Evolutionary conservation across 2,888 invertebrate genomes (phyloP).

Genomic region (Drosophila fungiperda): DNA sequence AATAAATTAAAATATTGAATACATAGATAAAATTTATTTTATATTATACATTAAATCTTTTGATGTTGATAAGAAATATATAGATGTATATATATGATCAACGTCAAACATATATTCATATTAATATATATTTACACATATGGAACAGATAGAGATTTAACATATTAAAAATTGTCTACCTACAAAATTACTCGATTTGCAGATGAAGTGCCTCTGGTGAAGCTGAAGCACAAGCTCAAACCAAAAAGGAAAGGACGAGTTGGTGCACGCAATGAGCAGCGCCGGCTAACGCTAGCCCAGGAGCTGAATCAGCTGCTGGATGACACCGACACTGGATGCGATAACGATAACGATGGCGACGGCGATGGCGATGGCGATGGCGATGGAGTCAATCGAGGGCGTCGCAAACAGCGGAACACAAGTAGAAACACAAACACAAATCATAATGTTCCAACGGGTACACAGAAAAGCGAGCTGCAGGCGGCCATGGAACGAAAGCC

Average conservation of each 20-base stretch:
- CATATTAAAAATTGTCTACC: not conserved
- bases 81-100: not conserved
- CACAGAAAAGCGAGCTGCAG: slow-evolving; percentile 54
- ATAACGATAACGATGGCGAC: not conserved
- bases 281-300: slow-evolving; percentile 40
- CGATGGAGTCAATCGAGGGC: slow-evolving; percentile 8
- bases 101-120: no score
- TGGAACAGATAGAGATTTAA: not conserved
- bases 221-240: slow-evolving; percentile 59
- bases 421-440: not conserved
- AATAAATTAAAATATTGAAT: not conserved
- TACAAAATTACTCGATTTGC: not conserved
- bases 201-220: slow-evolving; percentile 69
- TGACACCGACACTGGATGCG: slow-evolving; percentile 11
- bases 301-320: slow-evolving; percentile 60
- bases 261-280: slow-evolving; percentile 14
- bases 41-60: not conserved
- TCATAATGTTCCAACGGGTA: slow-evolving; percentile 15
- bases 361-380: no score
- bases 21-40: no score
- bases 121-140: not conserved
- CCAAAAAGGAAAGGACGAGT: slow-evolving; percentile 45
- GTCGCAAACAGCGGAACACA: slow-evolving; percentile 33
- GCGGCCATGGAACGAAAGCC: slow-evolving; percentile 65
- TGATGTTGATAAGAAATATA: not conserved